These are phyloP conservation scores for Pollenia griseotomentosa DNA, from an alignment of 2,888 invertebrate genomes.

Conservation along the genomic window DNA sequence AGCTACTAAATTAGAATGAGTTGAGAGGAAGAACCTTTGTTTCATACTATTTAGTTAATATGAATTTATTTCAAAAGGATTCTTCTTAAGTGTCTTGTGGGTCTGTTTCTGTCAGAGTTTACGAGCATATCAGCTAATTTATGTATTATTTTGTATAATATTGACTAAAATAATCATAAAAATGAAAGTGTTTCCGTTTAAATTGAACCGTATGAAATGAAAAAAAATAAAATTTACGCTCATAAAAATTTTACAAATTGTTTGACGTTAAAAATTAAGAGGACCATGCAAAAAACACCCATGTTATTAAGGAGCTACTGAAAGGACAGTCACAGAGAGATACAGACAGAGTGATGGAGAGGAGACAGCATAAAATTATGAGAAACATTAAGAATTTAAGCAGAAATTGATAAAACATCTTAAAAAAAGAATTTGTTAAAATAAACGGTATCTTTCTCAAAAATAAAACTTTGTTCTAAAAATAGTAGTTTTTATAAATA, in stretches of 20 bases:
- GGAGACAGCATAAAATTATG: too few species aligned
- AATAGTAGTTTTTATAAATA: too few species aligned
- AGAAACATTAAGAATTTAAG: too few species aligned
- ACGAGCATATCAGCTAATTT: slow-evolving; percentile 40
- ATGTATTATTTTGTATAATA: slow-evolving; percentile 51
- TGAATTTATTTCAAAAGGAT: slow-evolving; percentile 10
- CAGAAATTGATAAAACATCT: too few species aligned
- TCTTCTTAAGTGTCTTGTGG: neutral
- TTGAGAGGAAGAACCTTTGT: slow-evolving; percentile 19
- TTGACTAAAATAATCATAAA: slow-evolving; percentile 71
- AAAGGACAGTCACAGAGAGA: too few species aligned
- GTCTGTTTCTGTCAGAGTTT: slow-evolving; percentile 32
- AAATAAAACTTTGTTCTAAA: too few species aligned
- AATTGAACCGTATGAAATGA: neutral
- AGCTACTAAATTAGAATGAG: slow-evolving; percentile 57
- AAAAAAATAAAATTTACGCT: slow-evolving; percentile 34
- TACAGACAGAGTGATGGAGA: too few species aligned
- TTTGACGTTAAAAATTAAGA: neutral
- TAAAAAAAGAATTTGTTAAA: too few species aligned
- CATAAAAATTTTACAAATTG: slow-evolving; percentile 56
- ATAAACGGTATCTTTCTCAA: too few species aligned
- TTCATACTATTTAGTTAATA: slow-evolving; percentile 26
- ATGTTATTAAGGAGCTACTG: too few species aligned
- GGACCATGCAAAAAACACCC: neutral
- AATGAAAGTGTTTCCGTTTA: slow-evolving; percentile 70